phyloP scores from a whole-genome alignment of 2,888 invertebrate genomes.

The Plebejus melissa region DNA sequence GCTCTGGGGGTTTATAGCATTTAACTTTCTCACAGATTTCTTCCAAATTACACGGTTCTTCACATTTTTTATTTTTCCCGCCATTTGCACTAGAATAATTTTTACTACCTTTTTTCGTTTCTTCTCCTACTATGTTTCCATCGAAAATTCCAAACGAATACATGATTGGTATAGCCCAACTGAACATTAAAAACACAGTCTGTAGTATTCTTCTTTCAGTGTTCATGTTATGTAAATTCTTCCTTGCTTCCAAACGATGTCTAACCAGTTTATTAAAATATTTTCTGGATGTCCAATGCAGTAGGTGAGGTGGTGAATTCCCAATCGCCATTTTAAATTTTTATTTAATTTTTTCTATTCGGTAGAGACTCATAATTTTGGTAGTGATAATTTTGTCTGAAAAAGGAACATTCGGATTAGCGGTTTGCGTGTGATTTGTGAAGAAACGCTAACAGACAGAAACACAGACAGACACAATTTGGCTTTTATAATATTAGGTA shows the following conservation, averaged over 20 bases:
- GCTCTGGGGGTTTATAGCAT: background rate
- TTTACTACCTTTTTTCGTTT: background rate
- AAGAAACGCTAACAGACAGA: no score
- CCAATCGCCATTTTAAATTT: conserved; percentile 38
- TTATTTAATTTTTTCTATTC: background rate
- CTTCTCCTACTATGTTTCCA: conserved; percentile 39
- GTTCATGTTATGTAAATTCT: conserved; percentile 32
- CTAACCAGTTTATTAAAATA: conserved; percentile 42
- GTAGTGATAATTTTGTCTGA: background rate
- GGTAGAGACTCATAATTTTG: background rate
- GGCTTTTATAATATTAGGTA: background rate
- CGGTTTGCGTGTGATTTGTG: no score
- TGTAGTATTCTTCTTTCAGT: conserved; percentile 42
- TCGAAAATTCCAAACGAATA: conserved; percentile 13
- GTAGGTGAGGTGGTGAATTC: conserved; percentile 57
- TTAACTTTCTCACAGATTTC: background rate
- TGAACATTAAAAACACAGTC: conserved; percentile 22
- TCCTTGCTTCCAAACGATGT: conserved; percentile 37
- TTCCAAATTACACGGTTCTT: background rate
- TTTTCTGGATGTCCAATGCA: conserved; percentile 50
- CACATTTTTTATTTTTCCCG: background rate
- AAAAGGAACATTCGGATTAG: background rate
- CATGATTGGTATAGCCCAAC: conserved; percentile 9
- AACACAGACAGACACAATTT: no score
- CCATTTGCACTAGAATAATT: background rate